Evolutionary conservation across 2,888 invertebrate genomes (phyloP).

Genomic region (Elegia similella): DNA sequence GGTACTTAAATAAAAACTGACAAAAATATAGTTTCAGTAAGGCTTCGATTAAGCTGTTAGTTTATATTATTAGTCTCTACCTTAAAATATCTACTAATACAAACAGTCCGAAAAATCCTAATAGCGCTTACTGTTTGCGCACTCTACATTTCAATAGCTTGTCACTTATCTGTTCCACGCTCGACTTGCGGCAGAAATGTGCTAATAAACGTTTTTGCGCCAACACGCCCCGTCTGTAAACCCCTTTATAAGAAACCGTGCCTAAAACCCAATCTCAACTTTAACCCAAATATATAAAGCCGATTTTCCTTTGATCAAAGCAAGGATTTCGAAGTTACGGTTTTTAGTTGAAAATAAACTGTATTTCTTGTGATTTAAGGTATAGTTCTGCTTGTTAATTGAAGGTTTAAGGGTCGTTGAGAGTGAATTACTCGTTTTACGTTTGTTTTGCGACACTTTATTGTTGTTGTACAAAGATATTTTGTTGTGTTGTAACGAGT

Average conservation of each 20-base stretch:
- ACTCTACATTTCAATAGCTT: slow-evolving; percentile 58
- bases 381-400: slow-evolving; percentile 9
- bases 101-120: slow-evolving; percentile 3
- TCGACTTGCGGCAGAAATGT: slow-evolving; percentile 62
- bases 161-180: slow-evolving; percentile 69
- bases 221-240: slow-evolving; percentile 38
- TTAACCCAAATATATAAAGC: slow-evolving; percentile 21
- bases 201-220: slow-evolving; percentile 73
- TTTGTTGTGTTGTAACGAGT: slow-evolving; percentile 7
- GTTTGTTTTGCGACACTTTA: slow-evolving; percentile 44
- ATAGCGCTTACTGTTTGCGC: slow-evolving; percentile 34
- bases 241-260: slow-evolving; percentile 31
- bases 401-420: slow-evolving; percentile 28
- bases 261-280: slow-evolving; percentile 25
- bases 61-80: too few relatives aligned
- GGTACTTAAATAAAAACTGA: too few relatives aligned
- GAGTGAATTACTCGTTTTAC: slow-evolving; percentile 35
- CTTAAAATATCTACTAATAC: background rate
- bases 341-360: slow-evolving; percentile 2
- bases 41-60: too few relatives aligned
- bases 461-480: slow-evolving; percentile 26
- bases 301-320: slow-evolving; percentile 17
- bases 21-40: too few relatives aligned
- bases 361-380: background rate
- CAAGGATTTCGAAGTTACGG: background rate